Evolutionary conservation across 1,140 invertebrate genomes (phyloP).

Genomic region (Brachionus sp.): DNA sequence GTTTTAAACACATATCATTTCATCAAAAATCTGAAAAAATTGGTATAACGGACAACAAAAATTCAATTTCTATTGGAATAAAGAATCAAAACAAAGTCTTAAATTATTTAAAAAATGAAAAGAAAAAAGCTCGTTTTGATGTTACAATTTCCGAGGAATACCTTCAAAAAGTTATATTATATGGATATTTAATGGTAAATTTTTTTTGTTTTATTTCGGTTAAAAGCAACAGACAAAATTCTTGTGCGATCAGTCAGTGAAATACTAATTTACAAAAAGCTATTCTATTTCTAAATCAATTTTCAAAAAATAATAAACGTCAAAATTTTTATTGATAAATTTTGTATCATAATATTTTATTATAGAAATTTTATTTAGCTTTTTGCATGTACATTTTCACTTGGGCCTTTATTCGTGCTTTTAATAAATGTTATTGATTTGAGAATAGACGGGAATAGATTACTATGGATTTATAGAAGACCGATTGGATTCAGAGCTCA

Average conservation of each 20-base stretch:
- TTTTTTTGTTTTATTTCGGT: not conserved
- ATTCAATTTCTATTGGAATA: not conserved
- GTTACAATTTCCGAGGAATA: slow-evolving; percentile 60
- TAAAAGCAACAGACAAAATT: not conserved
- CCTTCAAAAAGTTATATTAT: slow-evolving; percentile 61
- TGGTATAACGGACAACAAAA: not conserved
- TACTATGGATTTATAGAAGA: slow-evolving; percentile 59
- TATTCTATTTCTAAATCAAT: slow-evolving; percentile 4
- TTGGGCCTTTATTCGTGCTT: slow-evolving; percentile 60
- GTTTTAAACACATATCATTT: not conserved
- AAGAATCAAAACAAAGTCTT: slow-evolving; percentile 47
- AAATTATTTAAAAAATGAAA: slow-evolving; percentile 51
- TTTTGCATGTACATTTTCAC: slow-evolving; percentile 60
- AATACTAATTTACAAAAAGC: too few species aligned
- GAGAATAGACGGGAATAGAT: slow-evolving; percentile 57
- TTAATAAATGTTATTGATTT: slow-evolving; percentile 57
- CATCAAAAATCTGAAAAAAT: not conserved
- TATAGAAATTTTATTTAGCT: slow-evolving; percentile 51
- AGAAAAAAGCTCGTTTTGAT: slow-evolving; percentile 54
- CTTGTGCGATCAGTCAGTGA: too few species aligned
- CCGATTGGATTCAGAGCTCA: slow-evolving; percentile 58
- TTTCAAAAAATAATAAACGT: too few species aligned
- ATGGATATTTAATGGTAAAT: slow-evolving; percentile 60
- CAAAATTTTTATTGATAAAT: too few species aligned
- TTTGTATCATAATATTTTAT: too few species aligned